Evolutionary conservation across 2,797 vertebrate species (phyloP).

Genomic region (Diglossa cyanea): DNA sequence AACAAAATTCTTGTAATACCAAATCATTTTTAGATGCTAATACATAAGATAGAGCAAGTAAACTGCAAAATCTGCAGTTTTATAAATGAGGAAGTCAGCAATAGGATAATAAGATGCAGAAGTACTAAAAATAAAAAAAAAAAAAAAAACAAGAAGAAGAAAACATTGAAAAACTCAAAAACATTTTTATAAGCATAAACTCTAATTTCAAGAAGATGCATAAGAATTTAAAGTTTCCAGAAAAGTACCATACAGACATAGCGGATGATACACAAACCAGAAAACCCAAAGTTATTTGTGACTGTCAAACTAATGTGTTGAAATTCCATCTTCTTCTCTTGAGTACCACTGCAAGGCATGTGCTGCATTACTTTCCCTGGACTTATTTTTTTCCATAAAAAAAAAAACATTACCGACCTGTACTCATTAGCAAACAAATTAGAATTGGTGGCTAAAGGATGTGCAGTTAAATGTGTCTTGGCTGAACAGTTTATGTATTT

Average conservation of each 20-base stretch:
- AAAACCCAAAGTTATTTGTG: background rate
- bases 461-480: background rate
- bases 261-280: background rate
- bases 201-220: background rate
- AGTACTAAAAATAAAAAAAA: background rate
- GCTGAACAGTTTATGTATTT: background rate
- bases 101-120: background rate
- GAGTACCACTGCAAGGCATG: background rate
- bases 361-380: background rate
- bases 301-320: background rate
- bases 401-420: background rate
- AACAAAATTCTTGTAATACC: background rate
- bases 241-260: background rate
- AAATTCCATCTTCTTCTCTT: background rate
- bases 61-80: background rate
- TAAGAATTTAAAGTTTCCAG: background rate
- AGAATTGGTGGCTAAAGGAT: background rate
- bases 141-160: rapidly evolving
- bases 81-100: background rate
- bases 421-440: background rate
- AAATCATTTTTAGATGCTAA: background rate
- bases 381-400: background rate
- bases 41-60: background rate
- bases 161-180: rapidly evolving
- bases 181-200: background rate